phyloP scores from a whole-genome alignment of 2,113 vertebrate species.

The Dipodomys merriami region DNA sequence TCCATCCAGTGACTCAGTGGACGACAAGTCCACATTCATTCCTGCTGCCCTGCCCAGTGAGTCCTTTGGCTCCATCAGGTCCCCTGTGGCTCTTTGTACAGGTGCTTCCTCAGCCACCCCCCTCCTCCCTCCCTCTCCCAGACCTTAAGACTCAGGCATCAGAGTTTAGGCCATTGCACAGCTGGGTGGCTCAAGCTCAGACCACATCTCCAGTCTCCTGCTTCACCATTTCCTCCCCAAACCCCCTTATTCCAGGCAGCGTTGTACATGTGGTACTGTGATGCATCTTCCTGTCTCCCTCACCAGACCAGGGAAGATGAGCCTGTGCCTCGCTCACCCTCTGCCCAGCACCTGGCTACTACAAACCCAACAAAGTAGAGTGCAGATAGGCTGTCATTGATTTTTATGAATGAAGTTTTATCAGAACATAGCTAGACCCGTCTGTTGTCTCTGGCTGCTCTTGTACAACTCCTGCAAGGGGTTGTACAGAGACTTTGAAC shows the following conservation, averaged over 20 bases:
- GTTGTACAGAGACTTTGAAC: no score
- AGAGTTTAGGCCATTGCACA: neutral
- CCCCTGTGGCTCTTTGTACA: neutral
- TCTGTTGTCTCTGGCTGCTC: neutral
- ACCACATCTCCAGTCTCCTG: neutral
- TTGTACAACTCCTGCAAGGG: neutral
- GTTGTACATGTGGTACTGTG: rapidly evolving
- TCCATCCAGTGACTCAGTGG: no score
- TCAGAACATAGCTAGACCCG: rapidly evolving
- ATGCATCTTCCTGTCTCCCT: neutral
- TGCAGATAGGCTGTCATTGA: rapidly evolving
- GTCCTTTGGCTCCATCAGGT: neutral
- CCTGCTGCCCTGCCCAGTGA: neutral
- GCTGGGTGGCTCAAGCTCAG: neutral
- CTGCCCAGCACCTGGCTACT: neutral
- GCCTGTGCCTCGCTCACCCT: neutral
- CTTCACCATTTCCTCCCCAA: neutral
- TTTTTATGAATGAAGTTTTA: neutral
- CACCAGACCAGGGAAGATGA: neutral
- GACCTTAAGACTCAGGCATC: neutral
- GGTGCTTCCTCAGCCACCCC: neutral
- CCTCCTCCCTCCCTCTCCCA: neutral
- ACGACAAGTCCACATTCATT: rapidly evolving
- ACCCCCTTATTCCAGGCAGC: neutral
- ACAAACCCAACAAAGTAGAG: neutral